phyloP scores from a whole-genome alignment of 92 coral and sea anemone species.

The Zoanthus solanderi region DNA sequence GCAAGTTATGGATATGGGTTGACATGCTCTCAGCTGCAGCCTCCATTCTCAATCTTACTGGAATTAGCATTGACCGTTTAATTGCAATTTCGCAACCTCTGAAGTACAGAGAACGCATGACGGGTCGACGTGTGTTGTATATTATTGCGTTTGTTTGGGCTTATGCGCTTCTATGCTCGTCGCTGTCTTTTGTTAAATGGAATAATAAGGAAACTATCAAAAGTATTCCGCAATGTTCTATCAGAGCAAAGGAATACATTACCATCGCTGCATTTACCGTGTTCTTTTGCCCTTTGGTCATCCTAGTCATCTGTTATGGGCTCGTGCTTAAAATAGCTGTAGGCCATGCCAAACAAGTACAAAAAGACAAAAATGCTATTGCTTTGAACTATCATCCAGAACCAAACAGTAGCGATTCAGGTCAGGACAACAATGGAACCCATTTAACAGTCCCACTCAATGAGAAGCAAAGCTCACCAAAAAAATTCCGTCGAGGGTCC shows the following conservation, averaged over 20 bases:
- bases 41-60: conserved; percentile 90
- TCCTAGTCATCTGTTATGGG: conserved; percentile 84
- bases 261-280: conserved; percentile 82
- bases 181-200: conserved; percentile 90
- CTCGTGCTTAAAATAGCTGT: conserved; percentile 90
- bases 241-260: conserved; percentile 77
- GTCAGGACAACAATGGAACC: conserved; percentile 50
- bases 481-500: neutral
- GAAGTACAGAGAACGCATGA: conserved; percentile 91
- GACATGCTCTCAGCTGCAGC: conserved; percentile 94
- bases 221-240: conserved; percentile 77
- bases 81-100: conserved; percentile 90
- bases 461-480: neutral
- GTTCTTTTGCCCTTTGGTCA: conserved; percentile 89
- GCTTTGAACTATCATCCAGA: conserved; percentile 82
- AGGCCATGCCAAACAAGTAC: conserved; percentile 84
- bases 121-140: conserved; percentile 69
- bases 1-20: conserved; percentile 95
- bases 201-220: conserved; percentile 63
- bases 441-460: conserved; percentile 23
- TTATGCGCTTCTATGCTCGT: conserved; percentile 77
- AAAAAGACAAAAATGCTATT: conserved; percentile 79
- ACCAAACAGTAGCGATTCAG: conserved; percentile 66
- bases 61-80: conserved; percentile 89
- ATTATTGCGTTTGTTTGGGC: conserved; percentile 83